Evolutionary conservation across 92 coral and sea anemone genomes (phyloP).

Genomic region (Bergia sp.): DNA sequence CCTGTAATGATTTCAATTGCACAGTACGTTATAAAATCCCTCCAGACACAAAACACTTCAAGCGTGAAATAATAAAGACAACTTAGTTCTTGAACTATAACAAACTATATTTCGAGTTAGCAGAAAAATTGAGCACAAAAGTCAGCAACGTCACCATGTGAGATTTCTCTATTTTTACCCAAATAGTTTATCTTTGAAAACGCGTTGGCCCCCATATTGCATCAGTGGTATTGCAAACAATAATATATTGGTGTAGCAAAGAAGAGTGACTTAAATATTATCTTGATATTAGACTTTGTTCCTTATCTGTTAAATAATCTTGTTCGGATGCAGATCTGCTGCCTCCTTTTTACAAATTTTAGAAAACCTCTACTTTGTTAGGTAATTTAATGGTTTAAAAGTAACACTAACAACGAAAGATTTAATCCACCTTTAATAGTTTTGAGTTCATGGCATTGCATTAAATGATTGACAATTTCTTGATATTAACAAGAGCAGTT

Average conservation of each 20-base stretch:
- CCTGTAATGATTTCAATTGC: background rate
- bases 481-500: background rate
- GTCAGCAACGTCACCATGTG: background rate
- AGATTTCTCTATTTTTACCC: background rate
- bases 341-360: background rate
- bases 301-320: constrained; percentile 15
- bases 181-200: background rate
- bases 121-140: background rate
- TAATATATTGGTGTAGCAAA: background rate
- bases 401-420: background rate
- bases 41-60: constrained; percentile 12
- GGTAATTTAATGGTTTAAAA: background rate
- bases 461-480: background rate
- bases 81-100: background rate
- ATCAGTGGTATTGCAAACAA: background rate
- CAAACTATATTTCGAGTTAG: background rate
- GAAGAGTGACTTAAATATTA: background rate
- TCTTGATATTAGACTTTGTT: background rate
- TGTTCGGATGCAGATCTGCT: constrained; percentile 16
- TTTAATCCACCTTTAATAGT: background rate
- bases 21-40: constrained; percentile 3
- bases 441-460: background rate
- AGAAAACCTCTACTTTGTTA: background rate
- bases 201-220: background rate
- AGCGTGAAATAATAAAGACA: background rate